Evolutionary conservation across 2,888 invertebrate genomes (phyloP).

Genomic region (Lasioglossum zephyrum): DNA sequence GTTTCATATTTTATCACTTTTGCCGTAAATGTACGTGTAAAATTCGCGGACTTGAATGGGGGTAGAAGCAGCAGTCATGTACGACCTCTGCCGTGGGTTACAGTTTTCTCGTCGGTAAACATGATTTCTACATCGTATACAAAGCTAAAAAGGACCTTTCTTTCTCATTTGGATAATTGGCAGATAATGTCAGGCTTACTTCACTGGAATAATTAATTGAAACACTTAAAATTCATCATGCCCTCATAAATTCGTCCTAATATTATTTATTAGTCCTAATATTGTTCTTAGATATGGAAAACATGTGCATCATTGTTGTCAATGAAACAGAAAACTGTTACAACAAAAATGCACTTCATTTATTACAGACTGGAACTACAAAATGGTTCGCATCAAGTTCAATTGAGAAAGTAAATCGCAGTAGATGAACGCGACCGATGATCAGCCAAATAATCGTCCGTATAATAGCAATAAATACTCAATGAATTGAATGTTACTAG

Average conservation of each 20-base stretch:
- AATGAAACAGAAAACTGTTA: background rate
- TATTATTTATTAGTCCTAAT: no score
- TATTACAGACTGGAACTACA: background rate
- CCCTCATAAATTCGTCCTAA: background rate
- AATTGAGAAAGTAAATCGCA: background rate
- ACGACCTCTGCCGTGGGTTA: background rate
- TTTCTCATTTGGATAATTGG: background rate
- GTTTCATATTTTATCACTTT: background rate
- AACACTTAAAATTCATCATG: background rate
- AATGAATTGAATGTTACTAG: background rate
- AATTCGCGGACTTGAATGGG: background rate
- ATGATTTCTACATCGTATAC: background rate
- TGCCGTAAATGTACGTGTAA: background rate
- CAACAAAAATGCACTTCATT: background rate
- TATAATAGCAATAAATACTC: background rate
- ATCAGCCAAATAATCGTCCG: background rate
- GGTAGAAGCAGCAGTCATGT: background rate
- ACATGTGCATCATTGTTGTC: background rate
- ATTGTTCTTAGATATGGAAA: background rate
- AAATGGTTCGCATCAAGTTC: background rate
- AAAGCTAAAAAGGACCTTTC: background rate
- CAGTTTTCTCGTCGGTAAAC: background rate
- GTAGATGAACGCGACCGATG: no score
- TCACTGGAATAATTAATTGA: background rate
- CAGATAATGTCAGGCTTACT: background rate